Evolutionary conservation across 2,113 vertebrate genomes (phyloP).

Genomic region (Pomatostomus ruficeps): DNA sequence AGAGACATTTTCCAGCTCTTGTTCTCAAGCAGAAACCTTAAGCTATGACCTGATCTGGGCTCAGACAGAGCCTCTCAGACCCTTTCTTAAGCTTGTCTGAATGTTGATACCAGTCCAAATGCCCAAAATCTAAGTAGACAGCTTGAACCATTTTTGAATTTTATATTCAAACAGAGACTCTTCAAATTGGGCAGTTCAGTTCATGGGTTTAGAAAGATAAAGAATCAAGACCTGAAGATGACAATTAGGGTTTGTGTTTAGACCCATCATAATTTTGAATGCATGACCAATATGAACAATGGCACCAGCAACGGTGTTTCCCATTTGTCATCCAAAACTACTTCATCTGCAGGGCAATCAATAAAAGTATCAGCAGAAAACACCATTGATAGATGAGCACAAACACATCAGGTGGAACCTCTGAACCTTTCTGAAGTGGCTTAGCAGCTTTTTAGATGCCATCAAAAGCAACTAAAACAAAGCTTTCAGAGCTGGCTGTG

Average conservation of each 20-base stretch:
- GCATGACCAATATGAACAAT: not conserved
- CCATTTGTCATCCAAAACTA: not conserved
- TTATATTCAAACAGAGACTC: not conserved
- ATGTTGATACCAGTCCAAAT: not conserved
- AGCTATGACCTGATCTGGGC: not conserved
- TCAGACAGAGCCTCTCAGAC: not conserved
- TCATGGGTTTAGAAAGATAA: not conserved
- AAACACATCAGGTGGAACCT: not conserved
- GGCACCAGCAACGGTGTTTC: not conserved
- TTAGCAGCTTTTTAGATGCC: constrained; percentile 19
- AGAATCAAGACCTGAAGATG: not conserved
- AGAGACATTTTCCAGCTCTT: not conserved
- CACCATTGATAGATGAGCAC: not conserved
- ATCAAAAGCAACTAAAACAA: constrained; percentile 61
- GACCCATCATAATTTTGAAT: not conserved
- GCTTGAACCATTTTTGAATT: not conserved
- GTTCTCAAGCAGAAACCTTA: not conserved
- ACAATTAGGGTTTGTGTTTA: not conserved
- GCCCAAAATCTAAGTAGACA: not conserved
- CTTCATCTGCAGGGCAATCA: not conserved
- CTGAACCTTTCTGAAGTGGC: constrained; percentile 30
- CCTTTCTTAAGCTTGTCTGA: not conserved
- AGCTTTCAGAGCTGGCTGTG: constrained; percentile 37
- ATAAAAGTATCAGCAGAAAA: constrained; percentile 24
- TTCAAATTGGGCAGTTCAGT: not conserved